Conservation (phyloP, 2,113 vertebrate species). For the Polyodon spathula region DNA sequence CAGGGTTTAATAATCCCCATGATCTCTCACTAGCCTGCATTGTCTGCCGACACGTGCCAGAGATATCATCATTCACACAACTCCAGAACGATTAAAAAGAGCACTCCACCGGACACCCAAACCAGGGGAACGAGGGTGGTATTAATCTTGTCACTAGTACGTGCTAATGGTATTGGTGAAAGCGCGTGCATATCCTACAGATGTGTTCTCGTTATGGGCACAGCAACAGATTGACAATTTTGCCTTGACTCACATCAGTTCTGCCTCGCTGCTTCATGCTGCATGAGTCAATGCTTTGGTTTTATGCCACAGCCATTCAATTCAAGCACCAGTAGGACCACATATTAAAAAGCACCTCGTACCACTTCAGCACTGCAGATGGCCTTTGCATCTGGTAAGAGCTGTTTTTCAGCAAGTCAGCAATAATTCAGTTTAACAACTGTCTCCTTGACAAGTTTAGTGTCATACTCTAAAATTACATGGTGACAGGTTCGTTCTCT, state of each 20-base stretch:
- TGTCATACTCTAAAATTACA: constrained; percentile 64
- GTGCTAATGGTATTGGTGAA: not conserved
- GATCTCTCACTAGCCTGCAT: too few species aligned
- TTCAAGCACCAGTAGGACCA: constrained; percentile 54
- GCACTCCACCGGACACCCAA: not conserved
- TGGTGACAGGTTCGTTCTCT: constrained; percentile 58
- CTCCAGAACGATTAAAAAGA: too few species aligned
- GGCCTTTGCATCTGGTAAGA: constrained; percentile 70
- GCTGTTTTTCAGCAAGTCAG: constrained; percentile 54
- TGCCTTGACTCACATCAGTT: constrained; percentile 47
- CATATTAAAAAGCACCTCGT: constrained; percentile 59
- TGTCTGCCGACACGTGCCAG: too few species aligned
- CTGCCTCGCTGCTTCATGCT: constrained; percentile 38
- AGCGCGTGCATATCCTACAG: constrained; percentile 3
- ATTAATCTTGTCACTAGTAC: constrained; percentile 1
- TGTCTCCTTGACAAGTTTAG: constrained; percentile 70
- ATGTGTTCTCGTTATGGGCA: constrained; percentile 30
- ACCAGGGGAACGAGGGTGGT: not conserved
- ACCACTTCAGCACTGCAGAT: constrained; percentile 62
- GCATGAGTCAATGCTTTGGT: constrained; percentile 47
- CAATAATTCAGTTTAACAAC: constrained; percentile 73
- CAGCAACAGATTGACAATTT: constrained; percentile 39
- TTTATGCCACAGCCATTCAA: constrained; percentile 45
- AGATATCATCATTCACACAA: too few species aligned
- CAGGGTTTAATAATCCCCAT: too few species aligned